Evolutionary conservation across 1,140 invertebrate genomes (phyloP).

Genomic region (Zaprionus tsacasi): DNA sequence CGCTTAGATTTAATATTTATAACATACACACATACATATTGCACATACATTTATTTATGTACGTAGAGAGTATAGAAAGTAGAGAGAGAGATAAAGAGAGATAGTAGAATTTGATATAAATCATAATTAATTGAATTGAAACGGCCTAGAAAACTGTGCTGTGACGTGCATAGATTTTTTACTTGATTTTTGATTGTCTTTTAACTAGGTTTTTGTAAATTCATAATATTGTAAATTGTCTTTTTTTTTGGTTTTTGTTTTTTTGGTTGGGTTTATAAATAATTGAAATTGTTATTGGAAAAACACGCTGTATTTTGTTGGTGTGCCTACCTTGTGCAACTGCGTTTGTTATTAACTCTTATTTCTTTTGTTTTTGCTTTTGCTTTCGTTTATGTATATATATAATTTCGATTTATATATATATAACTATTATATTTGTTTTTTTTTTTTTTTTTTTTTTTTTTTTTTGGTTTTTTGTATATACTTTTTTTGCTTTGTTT

Average conservation of each 20-base stretch:
- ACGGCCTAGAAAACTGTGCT: constrained; percentile 79
- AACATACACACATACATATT: constrained; percentile 48
- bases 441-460: constrained; percentile 44
- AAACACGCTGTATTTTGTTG: constrained; percentile 78
- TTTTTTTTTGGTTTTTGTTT: constrained; percentile 29
- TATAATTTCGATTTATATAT: constrained; percentile 72
- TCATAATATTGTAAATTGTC: constrained; percentile 30
- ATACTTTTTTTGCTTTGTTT: constrained; percentile 50
- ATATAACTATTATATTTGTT: constrained; percentile 59
- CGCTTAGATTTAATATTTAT: constrained; percentile 65
- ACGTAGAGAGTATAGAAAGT: constrained; percentile 10
- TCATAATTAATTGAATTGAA: constrained; percentile 72
- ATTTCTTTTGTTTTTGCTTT: constrained; percentile 61
- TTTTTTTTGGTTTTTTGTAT: constrained; percentile 42
- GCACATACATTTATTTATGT: constrained; percentile 35
- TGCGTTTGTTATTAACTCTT: constrained; percentile 81
- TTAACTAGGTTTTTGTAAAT: constrained; percentile 24
- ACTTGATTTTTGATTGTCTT: constrained; percentile 50
- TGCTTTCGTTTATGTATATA: constrained; percentile 59
- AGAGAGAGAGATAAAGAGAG: constrained; percentile 16
- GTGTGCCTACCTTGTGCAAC: constrained; percentile 84
- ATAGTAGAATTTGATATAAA: constrained; percentile 65
- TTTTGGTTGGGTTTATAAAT: constrained; percentile 56
- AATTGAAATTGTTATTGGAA: constrained; percentile 76
- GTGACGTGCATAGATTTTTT: constrained; percentile 77